Conservation (phyloP, 2,797 vertebrate genomes). For the Leuciscus waleckii region DNA sequence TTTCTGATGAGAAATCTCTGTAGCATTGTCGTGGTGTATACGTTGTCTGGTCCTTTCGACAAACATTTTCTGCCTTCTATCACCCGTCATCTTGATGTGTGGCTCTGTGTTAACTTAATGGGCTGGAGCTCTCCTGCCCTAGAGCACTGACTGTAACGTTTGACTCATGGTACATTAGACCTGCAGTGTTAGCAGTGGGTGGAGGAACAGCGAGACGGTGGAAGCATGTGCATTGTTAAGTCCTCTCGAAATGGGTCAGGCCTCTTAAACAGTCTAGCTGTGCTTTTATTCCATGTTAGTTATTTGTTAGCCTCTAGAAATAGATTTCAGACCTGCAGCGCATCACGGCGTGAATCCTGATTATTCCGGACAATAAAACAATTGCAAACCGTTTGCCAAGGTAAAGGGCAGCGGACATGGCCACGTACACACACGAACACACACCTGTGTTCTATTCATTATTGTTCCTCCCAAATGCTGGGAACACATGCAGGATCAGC, state of each 20-base stretch:
- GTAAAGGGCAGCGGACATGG: conserved; percentile 6
- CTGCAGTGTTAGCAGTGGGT: conserved; percentile 41
- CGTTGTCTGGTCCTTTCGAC: conserved; percentile 39
- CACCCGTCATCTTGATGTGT: conserved; percentile 42
- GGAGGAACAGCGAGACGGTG: conserved; percentile 11
- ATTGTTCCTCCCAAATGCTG: conserved; percentile 34
- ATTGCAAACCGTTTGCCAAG: conserved; percentile 29
- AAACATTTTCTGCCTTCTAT: conserved; percentile 51
- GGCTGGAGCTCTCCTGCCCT: conserved; percentile 34
- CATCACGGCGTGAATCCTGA: conserved; percentile 36
- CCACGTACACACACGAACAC: conserved; percentile 2
- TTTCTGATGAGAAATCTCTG: conserved; percentile 17
- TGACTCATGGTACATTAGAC: conserved; percentile 59
- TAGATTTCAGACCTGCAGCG: conserved; percentile 12
- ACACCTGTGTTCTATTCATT: conserved; percentile 42
- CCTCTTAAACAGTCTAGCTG: conserved; percentile 17
- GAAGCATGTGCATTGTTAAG: conserved; percentile 29
- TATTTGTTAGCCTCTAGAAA: conserved; percentile 21
- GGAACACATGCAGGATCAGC: conserved; percentile 49
- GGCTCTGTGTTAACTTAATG: conserved; percentile 49
- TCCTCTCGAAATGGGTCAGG: conserved; percentile 44
- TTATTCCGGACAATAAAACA: conserved; percentile 42
- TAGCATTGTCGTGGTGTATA: conserved; percentile 2
- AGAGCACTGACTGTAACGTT: conserved; percentile 52
- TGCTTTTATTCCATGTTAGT: conserved; percentile 32